These are phyloP conservation scores for Fundulus diaphanus DNA, from an alignment of 2,797 vertebrate genomes.

Conservation along the genomic window DNA sequence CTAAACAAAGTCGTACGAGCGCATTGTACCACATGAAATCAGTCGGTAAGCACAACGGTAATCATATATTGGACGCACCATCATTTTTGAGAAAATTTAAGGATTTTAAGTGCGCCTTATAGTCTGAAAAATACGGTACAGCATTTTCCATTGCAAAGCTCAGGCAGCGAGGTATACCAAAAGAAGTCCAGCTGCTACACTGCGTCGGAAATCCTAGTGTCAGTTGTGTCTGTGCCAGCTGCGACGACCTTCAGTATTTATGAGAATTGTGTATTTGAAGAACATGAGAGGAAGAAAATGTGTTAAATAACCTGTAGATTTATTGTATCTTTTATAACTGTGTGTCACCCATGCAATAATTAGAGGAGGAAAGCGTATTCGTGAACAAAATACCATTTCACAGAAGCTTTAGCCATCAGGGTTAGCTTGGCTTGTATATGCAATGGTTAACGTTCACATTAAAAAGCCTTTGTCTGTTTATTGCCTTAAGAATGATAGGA, in stretches of 20 bases:
- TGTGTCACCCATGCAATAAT: conserved; percentile 41
- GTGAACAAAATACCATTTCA: conserved; percentile 28
- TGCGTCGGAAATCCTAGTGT: conserved; percentile 17
- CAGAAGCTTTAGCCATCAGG: conserved; percentile 31
- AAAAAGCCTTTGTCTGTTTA: conserved; percentile 49
- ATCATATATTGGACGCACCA: no score
- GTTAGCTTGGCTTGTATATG: conserved; percentile 44
- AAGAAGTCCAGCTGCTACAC: conserved; percentile 50
- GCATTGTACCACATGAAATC: no score
- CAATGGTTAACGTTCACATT: conserved; percentile 74
- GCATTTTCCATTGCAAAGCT: conserved; percentile 13
- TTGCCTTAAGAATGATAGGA: conserved; percentile 64
- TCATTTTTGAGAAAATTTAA: no score
- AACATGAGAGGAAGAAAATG: conserved; percentile 1
- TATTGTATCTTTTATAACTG: neutral
- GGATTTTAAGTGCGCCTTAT: no score
- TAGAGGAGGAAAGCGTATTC: conserved; percentile 5
- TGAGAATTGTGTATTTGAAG: conserved; percentile 3
- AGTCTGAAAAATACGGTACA: no score
- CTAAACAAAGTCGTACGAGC: no score
- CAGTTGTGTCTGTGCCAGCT: neutral
- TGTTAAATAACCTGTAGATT: neutral
- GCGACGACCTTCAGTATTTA: neutral
- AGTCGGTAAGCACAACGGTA: no score
- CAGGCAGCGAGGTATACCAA: conserved; percentile 2